phyloP scores from a whole-genome alignment of 2,797 vertebrate genomes.

The Tenualosa ilisha region DNA sequence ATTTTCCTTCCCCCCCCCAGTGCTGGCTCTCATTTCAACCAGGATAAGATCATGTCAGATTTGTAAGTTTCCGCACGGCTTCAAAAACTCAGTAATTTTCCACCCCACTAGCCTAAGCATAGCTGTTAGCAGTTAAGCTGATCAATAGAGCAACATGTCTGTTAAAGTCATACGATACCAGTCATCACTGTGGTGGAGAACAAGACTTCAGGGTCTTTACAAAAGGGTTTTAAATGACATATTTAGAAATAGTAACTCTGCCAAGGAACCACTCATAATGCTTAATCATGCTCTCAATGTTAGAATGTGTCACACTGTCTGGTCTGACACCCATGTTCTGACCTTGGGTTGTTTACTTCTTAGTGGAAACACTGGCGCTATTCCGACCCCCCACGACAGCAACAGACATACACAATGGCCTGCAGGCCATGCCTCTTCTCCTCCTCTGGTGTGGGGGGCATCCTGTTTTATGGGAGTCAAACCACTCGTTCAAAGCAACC shows the following conservation, averaged over 20 bases:
- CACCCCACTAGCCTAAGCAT: not conserved
- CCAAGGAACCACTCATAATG: not conserved
- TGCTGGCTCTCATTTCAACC: not conserved
- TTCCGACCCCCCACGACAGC: not conserved
- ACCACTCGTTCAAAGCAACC: conserved; percentile 2
- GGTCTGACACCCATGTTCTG: conserved; percentile 1
- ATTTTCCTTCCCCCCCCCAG: not conserved
- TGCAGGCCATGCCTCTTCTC: not conserved
- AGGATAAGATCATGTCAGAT: not conserved
- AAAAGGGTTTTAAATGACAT: not conserved
- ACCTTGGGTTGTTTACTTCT: conserved; percentile 24
- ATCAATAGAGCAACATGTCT: not conserved
- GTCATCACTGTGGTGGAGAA: not conserved
- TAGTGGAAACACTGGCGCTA: conserved; percentile 7
- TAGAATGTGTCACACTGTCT: not conserved
- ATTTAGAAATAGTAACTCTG: not conserved
- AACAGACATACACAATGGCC: not conserved
- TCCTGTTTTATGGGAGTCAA: conserved; percentile 24
- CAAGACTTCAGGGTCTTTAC: not conserved
- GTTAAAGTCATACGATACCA: not conserved
- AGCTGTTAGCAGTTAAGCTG: not conserved
- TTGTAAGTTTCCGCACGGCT: not conserved
- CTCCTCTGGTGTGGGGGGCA: conserved; percentile 9
- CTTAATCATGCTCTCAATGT: not conserved
- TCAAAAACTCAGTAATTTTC: not conserved